phyloP scores from a whole-genome alignment of 2,797 vertebrate genomes.

The Mormyrops attenuatus region DNA sequence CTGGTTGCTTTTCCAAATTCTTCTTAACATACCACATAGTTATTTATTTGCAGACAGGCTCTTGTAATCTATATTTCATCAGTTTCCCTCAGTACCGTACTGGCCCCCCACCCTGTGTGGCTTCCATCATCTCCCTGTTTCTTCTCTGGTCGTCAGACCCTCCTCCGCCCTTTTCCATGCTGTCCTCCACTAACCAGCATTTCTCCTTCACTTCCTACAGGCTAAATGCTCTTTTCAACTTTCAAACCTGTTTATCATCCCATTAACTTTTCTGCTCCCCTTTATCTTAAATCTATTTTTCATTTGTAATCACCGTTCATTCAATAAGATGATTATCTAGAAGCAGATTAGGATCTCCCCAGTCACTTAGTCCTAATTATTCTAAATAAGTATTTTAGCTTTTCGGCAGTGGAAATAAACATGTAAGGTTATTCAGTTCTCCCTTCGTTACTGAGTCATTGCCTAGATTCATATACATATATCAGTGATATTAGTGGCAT shows the following conservation, averaged over 20 bases:
- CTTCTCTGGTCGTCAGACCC: not conserved
- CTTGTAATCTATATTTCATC: not conserved
- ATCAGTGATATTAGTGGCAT: not conserved
- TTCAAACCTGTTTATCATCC: not conserved
- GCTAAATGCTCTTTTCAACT: not conserved
- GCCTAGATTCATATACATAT: not conserved
- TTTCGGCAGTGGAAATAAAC: not conserved
- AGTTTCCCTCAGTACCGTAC: not conserved
- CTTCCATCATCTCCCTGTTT: not conserved
- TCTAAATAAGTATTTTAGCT: not conserved
- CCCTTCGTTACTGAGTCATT: not conserved
- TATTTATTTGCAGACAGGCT: not conserved
- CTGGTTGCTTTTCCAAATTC: not conserved
- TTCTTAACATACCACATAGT: not conserved
- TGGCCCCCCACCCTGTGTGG: not conserved
- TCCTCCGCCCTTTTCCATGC: not conserved
- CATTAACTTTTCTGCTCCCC: not conserved
- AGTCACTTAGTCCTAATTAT: not conserved
- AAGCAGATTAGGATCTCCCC: not conserved
- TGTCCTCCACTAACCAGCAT: not conserved
- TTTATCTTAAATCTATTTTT: conserved; percentile 6
- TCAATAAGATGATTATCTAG: conserved; percentile 8
- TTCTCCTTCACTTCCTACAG: not conserved
- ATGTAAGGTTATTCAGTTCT: not conserved
- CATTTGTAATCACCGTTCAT: conserved; percentile 5